Base-by-base conservation (phyloP, 2,797 vertebrate genomes). In the Varecia variegata region DNA sequence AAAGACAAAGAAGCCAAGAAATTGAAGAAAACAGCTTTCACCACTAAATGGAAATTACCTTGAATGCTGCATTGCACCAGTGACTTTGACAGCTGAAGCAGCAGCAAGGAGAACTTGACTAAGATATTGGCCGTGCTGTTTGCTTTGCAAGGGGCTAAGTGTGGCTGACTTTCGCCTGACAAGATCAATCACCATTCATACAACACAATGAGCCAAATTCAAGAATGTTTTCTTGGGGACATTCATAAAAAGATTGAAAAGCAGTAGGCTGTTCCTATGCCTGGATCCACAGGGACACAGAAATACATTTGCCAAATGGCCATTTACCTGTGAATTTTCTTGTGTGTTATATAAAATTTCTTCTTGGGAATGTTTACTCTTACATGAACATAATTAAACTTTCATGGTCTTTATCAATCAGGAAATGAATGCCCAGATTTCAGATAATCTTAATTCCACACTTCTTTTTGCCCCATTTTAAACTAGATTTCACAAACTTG, bases 31-130 rank as follows among this genome's bases (percentile, higher is more conserved):
- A 98, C 95, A 97, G 96, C 97, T 98, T 98, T 98, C 97, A 95
- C 71, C 30, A 97, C 45, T 95, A 97, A 98, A 98, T 98, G 98
- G 98, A 99, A 98, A 98, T 98, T 98, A 98, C 98, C 96, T 98
- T 98, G 98, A 98, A 58, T 98, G 97, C 98, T 98, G 98, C 98
- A 98, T 97, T 98, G 98, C 98, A 98, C 98, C 98, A 98, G 97
- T 98, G 97, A 97, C 97, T 98, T 98, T 98, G 98, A 98, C 98
- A 98, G 98, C 98, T 98, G 90, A 98, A 98, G 97, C 95, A 82
- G 97, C 81, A 97, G 96, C 95, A 93, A 94, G 98, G 95, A 97
- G 95, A 98, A 98, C 95, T 95, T 98, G 98, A 98, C 93, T 97
- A 98, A 98, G 93, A 97, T 98, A 98, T 89, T 93, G 97, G 97